These are phyloP conservation scores for Andrena dorsata DNA, from an alignment of 2,888 invertebrate genomes.

Conservation along the genomic window DNA sequence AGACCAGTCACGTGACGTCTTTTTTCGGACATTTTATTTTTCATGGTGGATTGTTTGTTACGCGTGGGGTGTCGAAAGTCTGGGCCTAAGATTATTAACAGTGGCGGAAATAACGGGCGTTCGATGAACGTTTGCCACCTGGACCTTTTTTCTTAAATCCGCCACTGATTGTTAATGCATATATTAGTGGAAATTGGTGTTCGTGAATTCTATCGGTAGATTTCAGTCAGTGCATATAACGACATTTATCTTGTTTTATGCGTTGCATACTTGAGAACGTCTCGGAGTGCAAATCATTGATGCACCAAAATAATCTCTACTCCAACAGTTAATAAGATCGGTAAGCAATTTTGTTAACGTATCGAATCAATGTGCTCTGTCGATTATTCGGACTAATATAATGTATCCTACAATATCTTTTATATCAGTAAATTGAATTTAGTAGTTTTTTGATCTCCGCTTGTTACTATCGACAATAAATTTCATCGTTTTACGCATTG, in stretches of 20 bases:
- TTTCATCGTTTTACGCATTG: neutral
- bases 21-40: neutral
- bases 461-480: neutral
- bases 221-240: too few species aligned
- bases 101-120: too few species aligned
- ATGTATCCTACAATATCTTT: neutral
- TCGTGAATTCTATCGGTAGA: too few species aligned
- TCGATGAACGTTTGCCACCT: too few species aligned
- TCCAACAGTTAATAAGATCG: neutral
- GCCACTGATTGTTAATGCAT: too few species aligned
- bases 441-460: slow-evolving; percentile 7
- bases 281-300: neutral
- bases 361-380: neutral
- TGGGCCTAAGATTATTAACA: too few species aligned
- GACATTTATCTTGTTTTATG: neutral
- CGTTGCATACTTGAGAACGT: neutral
- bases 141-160: too few species aligned
- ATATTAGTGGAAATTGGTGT: too few species aligned
- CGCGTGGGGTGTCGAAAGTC: too few species aligned
- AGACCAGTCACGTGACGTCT: neutral
- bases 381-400: neutral
- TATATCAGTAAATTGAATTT: neutral
- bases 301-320: neutral
- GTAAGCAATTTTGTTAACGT: neutral
- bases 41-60: too few species aligned